These are phyloP conservation scores for Acropternis orthonyx DNA, from an alignment of 2,797 vertebrate genomes.

Conservation along the genomic window DNA sequence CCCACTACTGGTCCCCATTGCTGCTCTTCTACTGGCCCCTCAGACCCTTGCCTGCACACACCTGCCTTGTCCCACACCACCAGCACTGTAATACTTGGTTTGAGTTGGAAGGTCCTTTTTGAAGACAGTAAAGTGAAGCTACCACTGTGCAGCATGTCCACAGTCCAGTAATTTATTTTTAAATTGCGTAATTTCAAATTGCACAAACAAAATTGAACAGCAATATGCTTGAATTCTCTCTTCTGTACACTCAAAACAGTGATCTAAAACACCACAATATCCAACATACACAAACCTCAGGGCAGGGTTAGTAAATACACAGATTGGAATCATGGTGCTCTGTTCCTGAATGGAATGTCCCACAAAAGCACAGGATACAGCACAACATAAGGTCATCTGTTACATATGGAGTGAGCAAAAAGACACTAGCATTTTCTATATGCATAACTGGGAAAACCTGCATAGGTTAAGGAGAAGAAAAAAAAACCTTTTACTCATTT, in stretches of 20 bases:
- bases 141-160: slow-evolving; percentile 80
- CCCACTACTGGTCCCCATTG: background rate
- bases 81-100: slow-evolving; percentile 28
- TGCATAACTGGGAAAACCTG: slow-evolving; percentile 82
- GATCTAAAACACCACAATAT: slow-evolving; percentile 98
- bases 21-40: slow-evolving; percentile 24
- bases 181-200: slow-evolving; percentile 83
- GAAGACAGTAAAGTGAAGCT: slow-evolving; percentile 76
- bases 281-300: slow-evolving; percentile 96
- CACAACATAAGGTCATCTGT: slow-evolving; percentile 91
- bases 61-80: background rate
- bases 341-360: slow-evolving; percentile 92
- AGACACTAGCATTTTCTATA: slow-evolving; percentile 86
- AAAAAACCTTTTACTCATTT: slow-evolving; percentile 80
- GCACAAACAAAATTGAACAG: slow-evolving; percentile 87
- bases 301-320: slow-evolving; percentile 89
- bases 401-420: slow-evolving; percentile 91
- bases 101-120: slow-evolving; percentile 35
- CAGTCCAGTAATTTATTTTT: slow-evolving; percentile 87
- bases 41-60: background rate
- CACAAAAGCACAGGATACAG: slow-evolving; percentile 97
- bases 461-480: slow-evolving; percentile 77
- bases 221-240: slow-evolving; percentile 86
- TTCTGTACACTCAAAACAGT: slow-evolving; percentile 94
- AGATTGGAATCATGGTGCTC: slow-evolving; percentile 85